Evolutionary conservation across 2,797 vertebrate genomes (phyloP).

Genomic region (Sebastes diploproa): DNA sequence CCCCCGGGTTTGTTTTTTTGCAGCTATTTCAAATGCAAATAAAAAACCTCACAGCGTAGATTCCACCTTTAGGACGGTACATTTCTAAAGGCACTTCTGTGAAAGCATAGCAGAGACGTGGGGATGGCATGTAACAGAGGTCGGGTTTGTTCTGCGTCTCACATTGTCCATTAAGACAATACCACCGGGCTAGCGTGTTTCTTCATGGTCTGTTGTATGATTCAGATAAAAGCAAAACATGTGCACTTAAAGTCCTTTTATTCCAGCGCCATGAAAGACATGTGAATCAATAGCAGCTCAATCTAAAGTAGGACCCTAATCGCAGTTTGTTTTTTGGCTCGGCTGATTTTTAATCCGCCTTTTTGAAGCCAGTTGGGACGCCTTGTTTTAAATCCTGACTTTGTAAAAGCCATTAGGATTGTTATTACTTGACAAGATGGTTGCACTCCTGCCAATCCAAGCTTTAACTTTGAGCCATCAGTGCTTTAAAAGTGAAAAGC

Average conservation of each 20-base stretch:
- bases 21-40: constrained; percentile 27
- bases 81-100: constrained; percentile 7
- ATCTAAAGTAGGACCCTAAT: not conserved
- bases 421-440: not conserved
- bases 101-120: not conserved
- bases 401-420: not conserved
- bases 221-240: constrained; percentile 3
- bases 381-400: not conserved
- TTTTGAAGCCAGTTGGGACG: not conserved
- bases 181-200: not conserved
- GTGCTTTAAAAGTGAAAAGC: not conserved
- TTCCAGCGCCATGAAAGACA: not conserved
- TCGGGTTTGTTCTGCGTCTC: not conserved
- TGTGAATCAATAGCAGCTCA: not conserved
- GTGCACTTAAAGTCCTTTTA: not conserved
- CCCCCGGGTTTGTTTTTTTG: constrained; percentile 17
- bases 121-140: not conserved
- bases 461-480: not conserved
- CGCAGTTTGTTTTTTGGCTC: not conserved
- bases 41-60: not conserved
- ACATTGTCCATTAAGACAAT: constrained; percentile 18
- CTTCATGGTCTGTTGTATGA: not conserved
- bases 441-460: not conserved
- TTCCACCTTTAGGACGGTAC: not conserved
- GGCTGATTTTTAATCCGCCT: not conserved